These are phyloP conservation scores for Xiphophorus couchianus DNA, from an alignment of 2,113 vertebrate species.

Conservation along the genomic window DNA sequence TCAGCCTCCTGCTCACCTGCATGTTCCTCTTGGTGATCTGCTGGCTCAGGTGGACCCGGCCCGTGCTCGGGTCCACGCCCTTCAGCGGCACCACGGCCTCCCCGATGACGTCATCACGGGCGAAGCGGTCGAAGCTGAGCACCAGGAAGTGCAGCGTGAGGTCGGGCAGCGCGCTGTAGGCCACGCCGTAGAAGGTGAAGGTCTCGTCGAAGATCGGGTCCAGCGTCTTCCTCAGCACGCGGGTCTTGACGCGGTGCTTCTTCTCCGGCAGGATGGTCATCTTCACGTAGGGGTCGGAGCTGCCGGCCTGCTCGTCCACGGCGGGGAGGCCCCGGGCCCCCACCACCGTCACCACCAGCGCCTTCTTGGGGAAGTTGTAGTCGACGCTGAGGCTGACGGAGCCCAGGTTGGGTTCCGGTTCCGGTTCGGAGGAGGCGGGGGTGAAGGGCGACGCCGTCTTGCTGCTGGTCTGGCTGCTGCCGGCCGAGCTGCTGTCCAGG, in stretches of 20 bases:
- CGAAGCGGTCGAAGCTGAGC: slow-evolving; percentile 95
- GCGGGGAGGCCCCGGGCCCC: slow-evolving; percentile 90
- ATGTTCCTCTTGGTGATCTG: slow-evolving; percentile 94
- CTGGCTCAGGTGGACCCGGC: slow-evolving; percentile 90
- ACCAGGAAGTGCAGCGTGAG: slow-evolving; percentile 95
- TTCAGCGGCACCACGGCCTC: slow-evolving; percentile 93
- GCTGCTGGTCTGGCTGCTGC: slow-evolving; percentile 79
- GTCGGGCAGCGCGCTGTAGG: slow-evolving; percentile 92
- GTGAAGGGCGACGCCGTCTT: slow-evolving; percentile 86
- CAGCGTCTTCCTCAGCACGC: slow-evolving; percentile 92
- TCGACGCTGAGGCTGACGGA: slow-evolving; percentile 91
- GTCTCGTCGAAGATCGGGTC: slow-evolving; percentile 95
- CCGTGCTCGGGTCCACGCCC: slow-evolving; percentile 93
- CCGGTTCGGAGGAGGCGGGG: slow-evolving; percentile 66
- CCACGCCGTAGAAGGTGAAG: slow-evolving; percentile 96
- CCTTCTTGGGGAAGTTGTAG: slow-evolving; percentile 99
- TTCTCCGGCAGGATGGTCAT: slow-evolving; percentile 98
- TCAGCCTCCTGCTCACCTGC: slow-evolving; percentile 79
- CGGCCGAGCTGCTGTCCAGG: slow-evolving; percentile 85
- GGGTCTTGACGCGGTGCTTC: slow-evolving; percentile 95
- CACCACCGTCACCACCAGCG: slow-evolving; percentile 94
- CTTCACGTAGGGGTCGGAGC: slow-evolving; percentile 95
- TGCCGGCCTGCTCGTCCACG: slow-evolving; percentile 89
- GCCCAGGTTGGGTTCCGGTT: slow-evolving; percentile 80
- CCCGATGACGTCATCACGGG: slow-evolving; percentile 93